phyloP scores from a whole-genome alignment of 2,113 vertebrate species.

The Chunga burmeisteri region DNA sequence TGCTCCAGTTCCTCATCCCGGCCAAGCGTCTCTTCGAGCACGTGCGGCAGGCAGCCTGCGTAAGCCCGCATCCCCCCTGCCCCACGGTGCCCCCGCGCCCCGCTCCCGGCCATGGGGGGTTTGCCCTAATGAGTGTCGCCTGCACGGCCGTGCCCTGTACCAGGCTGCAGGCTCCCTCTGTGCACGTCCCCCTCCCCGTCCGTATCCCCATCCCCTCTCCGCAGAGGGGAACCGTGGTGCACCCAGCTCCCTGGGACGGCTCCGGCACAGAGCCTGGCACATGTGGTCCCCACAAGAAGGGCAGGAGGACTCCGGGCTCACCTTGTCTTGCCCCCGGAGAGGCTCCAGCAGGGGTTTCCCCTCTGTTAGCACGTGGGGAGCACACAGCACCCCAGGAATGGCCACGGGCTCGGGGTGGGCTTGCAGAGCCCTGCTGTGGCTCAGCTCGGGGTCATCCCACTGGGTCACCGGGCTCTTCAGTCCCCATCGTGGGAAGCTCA shows the following conservation, averaged over 20 bases:
- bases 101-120: rapidly evolving
- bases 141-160: rapidly evolving
- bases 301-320: neutral
- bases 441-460: neutral
- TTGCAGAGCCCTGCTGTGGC: neutral
- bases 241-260: neutral
- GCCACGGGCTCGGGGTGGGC: rapidly evolving
- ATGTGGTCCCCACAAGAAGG: rapidly evolving
- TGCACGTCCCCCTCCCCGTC: rapidly evolving
- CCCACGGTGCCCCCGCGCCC: rapidly evolving
- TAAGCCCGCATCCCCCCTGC: conserved; percentile 60
- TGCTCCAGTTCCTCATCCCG: conserved; percentile 92
- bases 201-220: rapidly evolving
- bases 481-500: rapidly evolving
- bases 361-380: rapidly evolving
- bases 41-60: conserved; percentile 89
- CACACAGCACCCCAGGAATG: rapidly evolving
- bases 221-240: rapidly evolving
- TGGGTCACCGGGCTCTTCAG: neutral
- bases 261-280: neutral
- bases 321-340: neutral
- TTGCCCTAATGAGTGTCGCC: neutral
- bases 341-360: neutral
- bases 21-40: conserved; percentile 91
- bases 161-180: neutral